A percentile compares a stretch with the other conserved stretches of the same genome.
These are phyloP conservation scores for Diorhabda sublineata DNA, from an alignment of 1,140 invertebrate genomes.

Conservation along the genomic window DNA sequence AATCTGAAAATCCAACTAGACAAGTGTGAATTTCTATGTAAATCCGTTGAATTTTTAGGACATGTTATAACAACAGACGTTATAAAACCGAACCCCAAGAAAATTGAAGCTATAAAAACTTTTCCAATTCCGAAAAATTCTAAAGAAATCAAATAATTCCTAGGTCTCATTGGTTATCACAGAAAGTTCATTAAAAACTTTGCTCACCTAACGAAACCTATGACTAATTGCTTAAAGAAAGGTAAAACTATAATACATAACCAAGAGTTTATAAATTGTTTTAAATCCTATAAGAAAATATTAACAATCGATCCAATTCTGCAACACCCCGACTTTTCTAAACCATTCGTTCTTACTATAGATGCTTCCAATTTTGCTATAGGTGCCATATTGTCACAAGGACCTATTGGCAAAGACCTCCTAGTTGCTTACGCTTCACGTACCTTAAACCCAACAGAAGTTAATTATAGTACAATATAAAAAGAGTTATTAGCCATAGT, in stretches of 20 bases:
- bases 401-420: slow-evolving; percentile 5
- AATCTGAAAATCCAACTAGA: neutral
- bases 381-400: slow-evolving; percentile 33
- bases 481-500: slow-evolving; percentile 8
- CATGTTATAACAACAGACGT: neutral
- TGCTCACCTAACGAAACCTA: slow-evolving; percentile 37
- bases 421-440: slow-evolving; percentile 5
- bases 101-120: neutral
- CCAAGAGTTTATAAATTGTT: neutral
- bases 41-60: neutral
- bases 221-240: slow-evolving; percentile 36
- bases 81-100: neutral
- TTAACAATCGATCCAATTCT: slow-evolving; percentile 24
- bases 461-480: slow-evolving; percentile 31
- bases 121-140: neutral
- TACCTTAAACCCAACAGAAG: slow-evolving; percentile 20
- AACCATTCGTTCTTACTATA: slow-evolving; percentile 15
- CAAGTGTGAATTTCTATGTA: neutral
- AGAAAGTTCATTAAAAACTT: slow-evolving; percentile 41
- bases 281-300: slow-evolving; percentile 22
- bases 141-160: slow-evolving; percentile 38
- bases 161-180: slow-evolving; percentile 42
- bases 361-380: slow-evolving; percentile 18
- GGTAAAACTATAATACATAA: slow-evolving; percentile 23
- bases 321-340: slow-evolving; percentile 17